Evolutionary conservation across 2,113 vertebrate genomes (phyloP).

Genomic region (Neodon shergylaensis): DNA sequence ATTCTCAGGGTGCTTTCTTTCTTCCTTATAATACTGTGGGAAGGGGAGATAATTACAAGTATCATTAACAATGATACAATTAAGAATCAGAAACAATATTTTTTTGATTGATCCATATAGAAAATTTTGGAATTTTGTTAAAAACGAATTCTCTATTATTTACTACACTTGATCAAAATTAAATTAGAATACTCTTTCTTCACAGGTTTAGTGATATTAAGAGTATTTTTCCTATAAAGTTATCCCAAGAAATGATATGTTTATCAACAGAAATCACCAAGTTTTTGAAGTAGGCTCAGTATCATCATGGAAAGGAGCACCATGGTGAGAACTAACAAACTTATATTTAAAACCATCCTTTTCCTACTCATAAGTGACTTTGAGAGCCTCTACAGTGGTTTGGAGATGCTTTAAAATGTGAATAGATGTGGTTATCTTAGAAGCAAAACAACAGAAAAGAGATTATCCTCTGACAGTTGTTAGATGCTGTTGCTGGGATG

Average conservation of each 20-base stretch:
- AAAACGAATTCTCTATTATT: slow-evolving; percentile 27
- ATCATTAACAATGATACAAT: not conserved
- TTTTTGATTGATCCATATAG: not conserved
- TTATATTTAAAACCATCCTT: not conserved
- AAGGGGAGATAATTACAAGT: not conserved
- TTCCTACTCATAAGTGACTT: not conserved
- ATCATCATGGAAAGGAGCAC: not conserved
- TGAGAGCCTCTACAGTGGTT: not conserved
- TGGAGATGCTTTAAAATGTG: not conserved
- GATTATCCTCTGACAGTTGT: not conserved
- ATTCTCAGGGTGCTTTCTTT: not conserved
- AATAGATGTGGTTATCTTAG: not conserved
- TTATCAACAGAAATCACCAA: not conserved
- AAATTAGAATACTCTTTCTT: not conserved
- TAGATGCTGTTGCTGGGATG: not conserved
- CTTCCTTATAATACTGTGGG: not conserved
- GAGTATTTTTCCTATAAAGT: not conserved
- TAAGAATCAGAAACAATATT: slow-evolving; percentile 3
- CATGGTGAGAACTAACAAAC: not conserved
- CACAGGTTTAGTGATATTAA: not conserved
- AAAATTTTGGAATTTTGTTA: not conserved
- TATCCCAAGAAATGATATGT: not conserved
- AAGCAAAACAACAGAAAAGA: not conserved
- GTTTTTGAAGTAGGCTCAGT: not conserved
- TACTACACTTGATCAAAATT: not conserved